Conservation (phyloP, 2,113 vertebrate species). For the Pyrgilauda ruficollis region DNA sequence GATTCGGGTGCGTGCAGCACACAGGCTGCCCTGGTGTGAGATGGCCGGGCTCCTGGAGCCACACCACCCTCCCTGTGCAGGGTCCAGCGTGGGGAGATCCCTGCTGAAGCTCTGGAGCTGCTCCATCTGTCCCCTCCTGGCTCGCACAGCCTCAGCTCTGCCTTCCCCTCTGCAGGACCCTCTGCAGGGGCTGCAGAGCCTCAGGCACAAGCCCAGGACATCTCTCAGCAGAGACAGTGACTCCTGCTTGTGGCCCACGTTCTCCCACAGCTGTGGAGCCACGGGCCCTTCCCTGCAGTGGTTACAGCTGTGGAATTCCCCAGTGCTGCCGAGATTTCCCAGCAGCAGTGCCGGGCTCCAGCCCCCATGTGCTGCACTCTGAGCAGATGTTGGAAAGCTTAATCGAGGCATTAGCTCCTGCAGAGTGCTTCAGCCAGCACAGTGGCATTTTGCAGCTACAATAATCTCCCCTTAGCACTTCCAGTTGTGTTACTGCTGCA, state of each 20-base stretch:
- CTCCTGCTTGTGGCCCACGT: too few species aligned
- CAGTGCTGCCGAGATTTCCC: not conserved
- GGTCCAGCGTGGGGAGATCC: not conserved
- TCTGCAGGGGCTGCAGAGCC: not conserved
- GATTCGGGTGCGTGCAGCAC: not conserved
- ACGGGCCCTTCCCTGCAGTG: not conserved
- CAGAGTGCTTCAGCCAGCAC: not conserved
- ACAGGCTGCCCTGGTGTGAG: not conserved
- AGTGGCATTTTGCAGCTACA: not conserved
- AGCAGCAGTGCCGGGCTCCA: not conserved
- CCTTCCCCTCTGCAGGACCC: fast-evolving
- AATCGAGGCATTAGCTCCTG: not conserved
- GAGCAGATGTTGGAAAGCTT: not conserved
- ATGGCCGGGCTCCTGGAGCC: not conserved
- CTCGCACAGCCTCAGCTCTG: not conserved
- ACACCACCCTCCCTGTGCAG: not conserved
- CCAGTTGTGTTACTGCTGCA: not conserved
- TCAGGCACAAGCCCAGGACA: fast-evolving
- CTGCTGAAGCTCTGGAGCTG: not conserved
- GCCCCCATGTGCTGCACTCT: not conserved
- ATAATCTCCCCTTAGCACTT: not conserved
- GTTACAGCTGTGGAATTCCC: not conserved
- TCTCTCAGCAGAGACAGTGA: not conserved
- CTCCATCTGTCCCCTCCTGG: not conserved
- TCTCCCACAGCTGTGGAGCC: not conserved